Percentiles rank a stretch among this genome's conserved stretches.
Evolutionary conservation across 2,113 vertebrate species (phyloP).

Genomic region (Malurus alboscapulatus): DNA sequence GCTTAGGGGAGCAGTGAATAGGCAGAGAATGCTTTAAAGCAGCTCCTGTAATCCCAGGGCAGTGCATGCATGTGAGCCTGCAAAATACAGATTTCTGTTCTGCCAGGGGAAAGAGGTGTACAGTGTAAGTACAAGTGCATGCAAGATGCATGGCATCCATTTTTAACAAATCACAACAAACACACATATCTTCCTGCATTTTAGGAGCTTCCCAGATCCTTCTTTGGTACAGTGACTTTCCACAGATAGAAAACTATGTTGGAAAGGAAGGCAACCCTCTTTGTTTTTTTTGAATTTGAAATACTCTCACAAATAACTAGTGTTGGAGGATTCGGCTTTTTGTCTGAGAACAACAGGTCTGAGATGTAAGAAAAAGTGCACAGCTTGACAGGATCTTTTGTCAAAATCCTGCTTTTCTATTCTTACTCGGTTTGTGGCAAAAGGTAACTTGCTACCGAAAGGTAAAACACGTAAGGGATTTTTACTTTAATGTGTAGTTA

Average conservation of each 20-base stretch:
- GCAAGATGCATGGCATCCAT: not conserved
- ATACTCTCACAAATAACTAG: not conserved
- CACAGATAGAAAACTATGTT: not conserved
- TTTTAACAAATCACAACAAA: not conserved
- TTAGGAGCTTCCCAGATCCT: not conserved
- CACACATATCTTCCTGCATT: not conserved
- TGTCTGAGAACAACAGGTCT: constrained; percentile 36
- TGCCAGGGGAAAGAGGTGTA: not conserved
- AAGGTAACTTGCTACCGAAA: not conserved
- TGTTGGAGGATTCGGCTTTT: not conserved
- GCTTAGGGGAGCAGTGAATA: not conserved
- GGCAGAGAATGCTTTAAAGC: not conserved
- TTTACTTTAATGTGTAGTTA: not conserved
- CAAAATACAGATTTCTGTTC: not conserved
- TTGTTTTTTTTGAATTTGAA: constrained; percentile 4
- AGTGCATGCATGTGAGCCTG: not conserved
- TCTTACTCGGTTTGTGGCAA: constrained; percentile 6
- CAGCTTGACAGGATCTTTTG: constrained; percentile 13
- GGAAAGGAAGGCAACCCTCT: not conserved
- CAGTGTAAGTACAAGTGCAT: not conserved
- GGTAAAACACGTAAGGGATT: not conserved
- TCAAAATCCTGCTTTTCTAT: not conserved
- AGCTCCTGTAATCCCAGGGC: not conserved
- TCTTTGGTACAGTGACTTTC: not conserved
- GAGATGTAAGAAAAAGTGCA: not conserved